Evolutionary conservation across 2,113 vertebrate genomes (phyloP).

Genomic region (Cyanistes caeruleus): DNA sequence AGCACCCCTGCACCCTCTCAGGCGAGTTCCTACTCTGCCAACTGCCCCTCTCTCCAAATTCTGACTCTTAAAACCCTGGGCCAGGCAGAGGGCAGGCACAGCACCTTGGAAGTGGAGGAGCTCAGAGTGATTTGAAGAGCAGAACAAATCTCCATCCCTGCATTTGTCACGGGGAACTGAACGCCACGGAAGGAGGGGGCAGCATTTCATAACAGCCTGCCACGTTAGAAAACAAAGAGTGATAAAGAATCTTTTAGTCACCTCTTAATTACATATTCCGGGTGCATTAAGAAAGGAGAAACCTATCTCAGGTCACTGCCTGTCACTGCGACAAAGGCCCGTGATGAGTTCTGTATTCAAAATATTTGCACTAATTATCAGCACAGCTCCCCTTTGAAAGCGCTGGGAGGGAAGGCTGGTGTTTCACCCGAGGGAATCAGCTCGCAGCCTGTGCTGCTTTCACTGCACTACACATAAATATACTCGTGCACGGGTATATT

Average conservation of each 20-base stretch:
- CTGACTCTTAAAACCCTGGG: accelerated
- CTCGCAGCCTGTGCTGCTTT: conserved; percentile 3
- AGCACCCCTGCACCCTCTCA: not conserved
- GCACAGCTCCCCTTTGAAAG: conserved; percentile 45
- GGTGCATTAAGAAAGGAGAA: conserved; percentile 38
- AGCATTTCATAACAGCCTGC: conserved; percentile 41
- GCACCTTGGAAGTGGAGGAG: not conserved
- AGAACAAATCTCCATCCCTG: not conserved
- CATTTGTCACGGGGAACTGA: not conserved
- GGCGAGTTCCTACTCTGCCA: accelerated
- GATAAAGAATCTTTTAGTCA: conserved; percentile 54
- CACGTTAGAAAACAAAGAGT: conserved; percentile 38
- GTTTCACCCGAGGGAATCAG: conserved; percentile 31
- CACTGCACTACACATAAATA: conserved; percentile 41
- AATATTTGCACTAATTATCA: conserved; percentile 68
- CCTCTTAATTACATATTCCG: conserved; percentile 51
- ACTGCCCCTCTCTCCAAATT: not conserved
- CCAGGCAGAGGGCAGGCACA: not conserved
- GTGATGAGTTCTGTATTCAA: conserved; percentile 59
- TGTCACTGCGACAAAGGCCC: conserved; percentile 55
- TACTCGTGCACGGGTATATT: conserved; percentile 32
- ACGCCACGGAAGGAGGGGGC: conserved; percentile 24
- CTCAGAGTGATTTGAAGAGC: not conserved
- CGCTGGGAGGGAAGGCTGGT: not conserved
- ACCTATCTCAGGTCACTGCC: conserved; percentile 50